These are phyloP conservation scores for Bellardia bayeri DNA, from an alignment of 2,888 invertebrate species.

Conservation along the genomic window DNA sequence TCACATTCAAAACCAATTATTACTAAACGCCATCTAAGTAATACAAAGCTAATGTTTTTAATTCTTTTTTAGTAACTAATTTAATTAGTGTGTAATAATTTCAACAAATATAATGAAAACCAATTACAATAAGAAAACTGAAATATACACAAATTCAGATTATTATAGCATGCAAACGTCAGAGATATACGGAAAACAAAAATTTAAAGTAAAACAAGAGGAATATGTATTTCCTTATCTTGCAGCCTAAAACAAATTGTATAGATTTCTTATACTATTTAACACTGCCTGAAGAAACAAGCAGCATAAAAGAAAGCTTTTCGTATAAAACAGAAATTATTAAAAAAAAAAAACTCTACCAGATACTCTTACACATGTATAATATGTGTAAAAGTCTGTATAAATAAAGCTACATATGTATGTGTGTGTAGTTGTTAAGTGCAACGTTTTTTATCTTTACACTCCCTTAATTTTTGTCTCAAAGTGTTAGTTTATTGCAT, in stretches of 20 bases:
- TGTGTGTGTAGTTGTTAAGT: slow-evolving; percentile 32
- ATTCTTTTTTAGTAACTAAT: no score
- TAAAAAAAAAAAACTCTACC: not conserved
- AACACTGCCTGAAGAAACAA: not conserved
- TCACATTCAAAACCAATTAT: no score
- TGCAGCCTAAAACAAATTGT: not conserved
- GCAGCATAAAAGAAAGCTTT: not conserved
- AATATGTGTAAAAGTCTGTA: no score
- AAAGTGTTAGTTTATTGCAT: slow-evolving; percentile 60
- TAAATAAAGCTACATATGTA: slow-evolving; percentile 23
- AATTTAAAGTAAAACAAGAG: not conserved
- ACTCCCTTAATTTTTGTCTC: slow-evolving; percentile 1
- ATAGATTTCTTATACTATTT: not conserved
- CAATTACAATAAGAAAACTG: no score
- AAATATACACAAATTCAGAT: no score
- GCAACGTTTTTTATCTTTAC: slow-evolving; percentile 1
- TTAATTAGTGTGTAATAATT: no score
- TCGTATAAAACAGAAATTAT: not conserved
- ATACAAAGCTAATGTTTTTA: no score
- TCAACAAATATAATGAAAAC: no score
- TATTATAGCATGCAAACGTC: no score
- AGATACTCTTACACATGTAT: no score
- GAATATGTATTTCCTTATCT: not conserved
- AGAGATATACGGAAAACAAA: no score
- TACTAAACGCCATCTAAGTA: no score